These are phyloP conservation scores for Triops longicaudatus DNA, from an alignment of 1,140 invertebrate genomes.

Conservation along the genomic window DNA sequence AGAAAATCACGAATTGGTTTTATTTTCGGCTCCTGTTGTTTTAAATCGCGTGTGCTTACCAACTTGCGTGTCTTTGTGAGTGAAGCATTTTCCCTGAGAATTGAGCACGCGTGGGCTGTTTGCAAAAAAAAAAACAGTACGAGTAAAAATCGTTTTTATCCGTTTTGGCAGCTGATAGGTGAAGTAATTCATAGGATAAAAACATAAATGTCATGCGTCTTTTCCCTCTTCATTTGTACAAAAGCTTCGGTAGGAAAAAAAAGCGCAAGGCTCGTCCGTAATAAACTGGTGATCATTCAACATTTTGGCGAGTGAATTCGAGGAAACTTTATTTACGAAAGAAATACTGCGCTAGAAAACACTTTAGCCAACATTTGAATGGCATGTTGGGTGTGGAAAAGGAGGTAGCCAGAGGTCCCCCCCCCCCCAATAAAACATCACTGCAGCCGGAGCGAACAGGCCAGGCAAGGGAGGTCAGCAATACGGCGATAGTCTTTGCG, in stretches of 20 bases:
- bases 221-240: neutral
- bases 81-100: too few relatives aligned
- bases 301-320: neutral
- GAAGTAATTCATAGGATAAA: neutral
- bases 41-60: too few relatives aligned
- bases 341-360: neutral
- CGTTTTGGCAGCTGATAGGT: neutral
- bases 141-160: neutral
- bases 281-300: neutral
- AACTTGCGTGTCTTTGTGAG: too few relatives aligned
- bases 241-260: neutral
- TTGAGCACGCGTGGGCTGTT: too few relatives aligned
- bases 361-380: constrained; percentile 2
- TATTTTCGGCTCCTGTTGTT: too few relatives aligned
- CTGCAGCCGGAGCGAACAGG: neutral
- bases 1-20: too few relatives aligned
- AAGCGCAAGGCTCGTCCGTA: neutral
- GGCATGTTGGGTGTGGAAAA: neutral
- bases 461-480: neutral
- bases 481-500: constrained; percentile 10
- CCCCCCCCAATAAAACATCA: neutral
- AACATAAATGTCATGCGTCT: neutral
- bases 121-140: too few relatives aligned
- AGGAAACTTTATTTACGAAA: neutral
- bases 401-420: neutral